phyloP scores from a whole-genome alignment of 2,797 vertebrate genomes.

The Graptemys geographica region DNA sequence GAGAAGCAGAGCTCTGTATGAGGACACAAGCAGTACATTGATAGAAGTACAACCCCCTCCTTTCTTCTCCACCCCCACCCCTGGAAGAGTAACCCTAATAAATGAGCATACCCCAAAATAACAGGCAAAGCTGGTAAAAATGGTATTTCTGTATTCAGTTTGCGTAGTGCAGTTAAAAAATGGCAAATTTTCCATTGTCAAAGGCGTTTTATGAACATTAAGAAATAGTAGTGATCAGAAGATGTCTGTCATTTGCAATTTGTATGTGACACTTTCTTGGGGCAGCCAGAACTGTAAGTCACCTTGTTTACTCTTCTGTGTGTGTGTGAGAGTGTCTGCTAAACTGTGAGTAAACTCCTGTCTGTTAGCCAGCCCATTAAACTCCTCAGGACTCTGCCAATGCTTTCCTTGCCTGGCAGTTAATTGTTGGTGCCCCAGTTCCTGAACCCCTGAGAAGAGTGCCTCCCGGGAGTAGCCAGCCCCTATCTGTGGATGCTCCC shows the following conservation, averaged over 20 bases:
- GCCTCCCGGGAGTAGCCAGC: too few relatives aligned
- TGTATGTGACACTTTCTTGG: not conserved
- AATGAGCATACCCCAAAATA: too few relatives aligned
- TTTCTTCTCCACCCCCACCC: too few relatives aligned
- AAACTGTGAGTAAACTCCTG: not conserved
- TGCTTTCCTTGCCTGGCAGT: not conserved
- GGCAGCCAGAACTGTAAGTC: not conserved
- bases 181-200: not conserved
- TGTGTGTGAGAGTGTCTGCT: not conserved
- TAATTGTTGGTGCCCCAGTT: not conserved
- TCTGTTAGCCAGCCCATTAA: not conserved
- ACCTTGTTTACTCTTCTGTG: too few relatives aligned
- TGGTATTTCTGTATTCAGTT: conserved; percentile 13
- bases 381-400: not conserved
- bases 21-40: too few relatives aligned
- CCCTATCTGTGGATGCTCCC: not conserved
- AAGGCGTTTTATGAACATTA: not conserved
- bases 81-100: too few relatives aligned
- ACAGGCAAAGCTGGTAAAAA: too few relatives aligned
- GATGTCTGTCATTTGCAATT: not conserved
- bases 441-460: too few relatives aligned
- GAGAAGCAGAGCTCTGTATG: too few relatives aligned
- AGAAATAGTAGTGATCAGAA: not conserved
- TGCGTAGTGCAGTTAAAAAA: not conserved
- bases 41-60: too few relatives aligned